Percentiles rank a stretch among this genome's conserved stretches.
phyloP scores from a whole-genome alignment of 2,888 invertebrate genomes.

The Nemapogon koenigi region DNA sequence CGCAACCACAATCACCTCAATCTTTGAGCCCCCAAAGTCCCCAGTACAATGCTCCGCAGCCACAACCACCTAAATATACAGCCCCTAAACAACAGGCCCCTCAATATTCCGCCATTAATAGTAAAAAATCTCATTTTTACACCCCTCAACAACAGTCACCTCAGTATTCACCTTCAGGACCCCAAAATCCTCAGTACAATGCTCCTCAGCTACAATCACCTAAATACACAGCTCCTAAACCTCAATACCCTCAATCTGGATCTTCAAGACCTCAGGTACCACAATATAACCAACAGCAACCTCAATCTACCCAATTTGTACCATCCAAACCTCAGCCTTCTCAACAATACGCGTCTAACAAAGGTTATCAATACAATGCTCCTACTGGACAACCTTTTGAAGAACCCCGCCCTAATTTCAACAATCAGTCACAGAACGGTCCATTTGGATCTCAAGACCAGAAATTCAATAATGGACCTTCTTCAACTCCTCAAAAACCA shows the following conservation, averaged over 20 bases:
- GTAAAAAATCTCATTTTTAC: neutral
- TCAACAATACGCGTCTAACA: too few relatives aligned
- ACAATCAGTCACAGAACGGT: neutral
- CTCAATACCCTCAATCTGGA: neutral
- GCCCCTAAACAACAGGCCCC: neutral
- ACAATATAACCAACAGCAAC: neutral
- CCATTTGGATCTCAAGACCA: too few relatives aligned
- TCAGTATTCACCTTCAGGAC: neutral
- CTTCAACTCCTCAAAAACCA: too few relatives aligned
- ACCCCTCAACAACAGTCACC: neutral
- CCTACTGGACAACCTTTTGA: too few relatives aligned
- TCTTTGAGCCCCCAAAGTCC: neutral
- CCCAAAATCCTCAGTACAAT: slow-evolving; percentile 17
- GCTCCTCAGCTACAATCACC: neutral
- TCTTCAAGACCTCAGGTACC: neutral
- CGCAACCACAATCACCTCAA: neutral
- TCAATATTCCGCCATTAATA: too few relatives aligned
- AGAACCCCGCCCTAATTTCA: neutral
- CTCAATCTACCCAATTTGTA: slow-evolving; percentile 17
- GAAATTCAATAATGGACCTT: too few relatives aligned
- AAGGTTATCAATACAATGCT: too few relatives aligned
- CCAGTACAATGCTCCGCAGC: slow-evolving; percentile 18
- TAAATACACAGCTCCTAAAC: neutral
- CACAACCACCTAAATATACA: neutral
- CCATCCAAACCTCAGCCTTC: neutral